Percentiles rank a stretch among this genome's conserved stretches.
Conservation (phyloP, 2,113 vertebrate genomes). For the Equus przewalskii region DNA sequence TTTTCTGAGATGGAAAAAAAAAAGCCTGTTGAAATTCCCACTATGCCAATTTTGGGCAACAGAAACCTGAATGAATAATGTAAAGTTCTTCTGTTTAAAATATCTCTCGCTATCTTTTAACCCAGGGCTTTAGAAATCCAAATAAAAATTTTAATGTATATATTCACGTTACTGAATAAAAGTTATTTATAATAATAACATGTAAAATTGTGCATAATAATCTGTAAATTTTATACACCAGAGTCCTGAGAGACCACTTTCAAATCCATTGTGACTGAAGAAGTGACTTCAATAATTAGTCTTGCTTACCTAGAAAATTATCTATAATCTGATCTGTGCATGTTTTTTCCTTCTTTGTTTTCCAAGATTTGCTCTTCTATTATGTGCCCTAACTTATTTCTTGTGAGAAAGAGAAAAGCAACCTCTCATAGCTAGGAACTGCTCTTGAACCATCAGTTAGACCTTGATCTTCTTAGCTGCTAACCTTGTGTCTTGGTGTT, state of each 20-base stretch:
- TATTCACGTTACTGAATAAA: neutral
- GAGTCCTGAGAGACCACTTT: neutral
- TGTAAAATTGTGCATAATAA: neutral
- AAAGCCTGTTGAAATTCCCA: neutral
- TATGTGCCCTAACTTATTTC: neutral
- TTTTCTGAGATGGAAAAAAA: neutral
- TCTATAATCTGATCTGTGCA: neutral
- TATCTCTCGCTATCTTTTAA: neutral
- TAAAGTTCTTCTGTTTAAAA: neutral
- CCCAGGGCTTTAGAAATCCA: neutral
- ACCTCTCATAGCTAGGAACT: neutral
- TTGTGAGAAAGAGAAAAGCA: neutral
- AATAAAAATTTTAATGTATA: neutral
- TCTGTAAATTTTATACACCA: neutral
- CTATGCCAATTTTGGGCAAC: neutral
- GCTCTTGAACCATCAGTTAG: neutral
- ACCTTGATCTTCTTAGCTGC: neutral
- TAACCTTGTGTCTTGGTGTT: neutral
- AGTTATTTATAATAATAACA: neutral
- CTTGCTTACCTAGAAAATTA: neutral
- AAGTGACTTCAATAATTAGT: neutral
- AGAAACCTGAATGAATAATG: neutral
- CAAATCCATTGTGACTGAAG: neutral
- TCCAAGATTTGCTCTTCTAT: neutral
- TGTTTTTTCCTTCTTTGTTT: neutral